Conservation (phyloP, 2,113 vertebrate genomes). For the Rhea pennata region DNA sequence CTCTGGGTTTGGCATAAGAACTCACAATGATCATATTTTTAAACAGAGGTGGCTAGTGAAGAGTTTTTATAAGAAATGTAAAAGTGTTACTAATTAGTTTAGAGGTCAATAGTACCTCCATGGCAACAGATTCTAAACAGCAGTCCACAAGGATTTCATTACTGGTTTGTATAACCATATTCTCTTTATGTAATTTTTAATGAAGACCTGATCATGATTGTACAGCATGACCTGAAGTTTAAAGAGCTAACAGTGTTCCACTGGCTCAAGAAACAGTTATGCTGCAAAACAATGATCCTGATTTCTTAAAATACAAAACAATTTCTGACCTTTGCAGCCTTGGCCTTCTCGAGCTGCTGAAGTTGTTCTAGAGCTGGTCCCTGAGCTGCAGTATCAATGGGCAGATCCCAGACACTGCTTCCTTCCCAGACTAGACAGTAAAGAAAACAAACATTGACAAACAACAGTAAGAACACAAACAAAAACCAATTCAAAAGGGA, state of each 20-base stretch:
- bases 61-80: background rate
- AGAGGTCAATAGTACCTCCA: conserved; percentile 13
- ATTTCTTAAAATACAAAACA: conserved; percentile 9
- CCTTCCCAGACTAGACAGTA: conserved; percentile 90
- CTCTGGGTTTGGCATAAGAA: background rate
- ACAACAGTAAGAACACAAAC: conserved; percentile 22
- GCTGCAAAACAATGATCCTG: background rate
- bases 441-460: conserved; percentile 59
- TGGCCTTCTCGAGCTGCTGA: conserved; percentile 95
- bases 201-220: background rate
- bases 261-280: background rate
- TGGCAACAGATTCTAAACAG: background rate
- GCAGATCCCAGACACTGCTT: conserved; percentile 97
- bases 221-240: background rate
- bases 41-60: background rate
- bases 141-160: background rate
- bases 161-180: background rate
- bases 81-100: background rate
- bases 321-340: conserved; percentile 85
- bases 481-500: background rate
- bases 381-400: conserved; percentile 88
- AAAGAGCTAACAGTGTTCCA: background rate
- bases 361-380: conserved; percentile 94
- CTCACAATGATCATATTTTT: background rate
- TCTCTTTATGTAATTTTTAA: background rate